Evolutionary conservation across 23 tunicate genomes (phyloP), one percentile per base, ranked within the genome.

Genomic region (Trididemnum miniatum): DNA sequence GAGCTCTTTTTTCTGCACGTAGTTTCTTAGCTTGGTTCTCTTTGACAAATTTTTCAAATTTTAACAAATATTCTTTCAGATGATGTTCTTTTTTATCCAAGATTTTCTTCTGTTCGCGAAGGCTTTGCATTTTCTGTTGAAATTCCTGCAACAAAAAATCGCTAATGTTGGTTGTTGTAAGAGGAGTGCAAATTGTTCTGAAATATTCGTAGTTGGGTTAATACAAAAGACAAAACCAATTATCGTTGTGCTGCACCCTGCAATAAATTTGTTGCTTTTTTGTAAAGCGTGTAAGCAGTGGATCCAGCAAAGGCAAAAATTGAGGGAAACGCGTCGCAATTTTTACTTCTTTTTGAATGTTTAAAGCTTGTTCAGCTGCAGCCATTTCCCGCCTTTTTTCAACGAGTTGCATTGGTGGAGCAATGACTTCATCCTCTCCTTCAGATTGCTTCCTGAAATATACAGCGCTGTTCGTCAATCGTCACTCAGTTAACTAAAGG

Each of bases 331-430:
- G n/a, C n/a, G n/a, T n/a, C n/a, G n/a, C n/a, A n/a, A n/a, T n/a
- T n/a, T n/a, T n/a, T 20, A 83, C 95, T 71, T 94, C 94, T 81
- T 94, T 94, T 50, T 89, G 98, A 3, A 87, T 89, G 51, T 65
- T 71, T 23, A 94, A 90, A 1, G 94, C 94, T 59, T 94, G 87
- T 80, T 94, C 98, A 32, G 85, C 98, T 62, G 83, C 94, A 1
- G 84, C 90, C 98, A 94, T 94, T 69, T 94, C 98, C 34, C 94
- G 40, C 34, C 98, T 73, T 76, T 89, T 85, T 75, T 94, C 98
- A 44, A 94, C 65, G 1, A 94, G 80, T 35, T 86, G 80, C 37
- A 89, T 94, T 29, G 98, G 95, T 0, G 98, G 92, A 12, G 94
- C 83, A 4, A 89, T 83, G 80, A 83, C 86, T 27, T 88, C 98